A percentile compares a stretch with the other conserved stretches of the same genome.
phyloP scores from a whole-genome alignment of 2,888 invertebrate species.

The Meganola albula region DNA sequence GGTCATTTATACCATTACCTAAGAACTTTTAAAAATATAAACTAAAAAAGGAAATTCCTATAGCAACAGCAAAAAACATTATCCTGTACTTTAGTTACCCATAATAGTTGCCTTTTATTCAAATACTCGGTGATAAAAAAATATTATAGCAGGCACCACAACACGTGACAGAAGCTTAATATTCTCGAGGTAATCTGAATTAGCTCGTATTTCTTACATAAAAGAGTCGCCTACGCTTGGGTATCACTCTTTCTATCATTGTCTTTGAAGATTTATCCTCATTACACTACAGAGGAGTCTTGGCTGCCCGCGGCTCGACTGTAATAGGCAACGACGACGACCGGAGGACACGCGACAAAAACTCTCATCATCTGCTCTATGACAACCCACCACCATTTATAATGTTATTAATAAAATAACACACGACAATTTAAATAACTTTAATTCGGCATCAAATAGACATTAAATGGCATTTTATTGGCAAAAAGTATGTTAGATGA shows the following conservation, averaged over 20 bases:
- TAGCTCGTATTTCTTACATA: no score
- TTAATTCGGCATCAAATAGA: constrained; percentile 62
- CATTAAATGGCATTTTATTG: constrained; percentile 67
- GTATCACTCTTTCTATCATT: no score
- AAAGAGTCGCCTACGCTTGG: no score
- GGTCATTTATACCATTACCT: constrained; percentile 30
- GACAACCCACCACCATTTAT: constrained; percentile 66
- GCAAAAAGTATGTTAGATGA: constrained; percentile 46
- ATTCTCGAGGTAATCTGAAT: no score
- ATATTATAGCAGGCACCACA: no score
- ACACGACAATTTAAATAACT: constrained; percentile 37
- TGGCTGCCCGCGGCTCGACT: constrained; percentile 21
- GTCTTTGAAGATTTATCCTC: no score
- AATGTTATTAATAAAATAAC: constrained; percentile 74
- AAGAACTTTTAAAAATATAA: constrained; percentile 20
- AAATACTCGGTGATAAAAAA: no score
- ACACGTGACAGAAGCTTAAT: no score
- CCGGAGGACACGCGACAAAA: constrained; percentile 64
- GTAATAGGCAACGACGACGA: constrained; percentile 44
- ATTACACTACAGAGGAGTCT: constrained; percentile 3
- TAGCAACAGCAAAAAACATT: constrained; percentile 7
- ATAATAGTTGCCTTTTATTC: no score
- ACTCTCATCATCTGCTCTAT: constrained; percentile 51
- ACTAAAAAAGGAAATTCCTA: constrained; percentile 19
- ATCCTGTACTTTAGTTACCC: constrained; percentile 2